Evolutionary conservation across 2,113 vertebrate genomes (phyloP).

Genomic region (Anthoscopus minutus): DNA sequence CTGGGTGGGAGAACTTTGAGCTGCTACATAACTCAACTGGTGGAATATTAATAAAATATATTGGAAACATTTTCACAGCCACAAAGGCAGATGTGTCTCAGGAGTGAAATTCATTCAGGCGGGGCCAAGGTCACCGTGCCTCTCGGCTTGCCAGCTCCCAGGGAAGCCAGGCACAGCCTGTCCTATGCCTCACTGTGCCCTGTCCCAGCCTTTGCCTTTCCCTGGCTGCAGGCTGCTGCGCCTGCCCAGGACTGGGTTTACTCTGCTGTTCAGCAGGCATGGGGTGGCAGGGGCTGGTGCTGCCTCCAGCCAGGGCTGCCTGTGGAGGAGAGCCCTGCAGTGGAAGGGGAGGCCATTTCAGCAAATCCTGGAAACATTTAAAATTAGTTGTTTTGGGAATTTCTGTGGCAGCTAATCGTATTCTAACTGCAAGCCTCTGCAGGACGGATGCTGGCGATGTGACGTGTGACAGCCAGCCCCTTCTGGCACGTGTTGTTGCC

Average conservation of each 20-base stretch:
- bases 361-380: not conserved
- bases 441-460: rapidly evolving
- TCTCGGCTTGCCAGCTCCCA: not conserved
- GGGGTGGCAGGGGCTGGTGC: rapidly evolving
- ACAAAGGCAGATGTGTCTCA: not conserved
- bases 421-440: not conserved
- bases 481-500: not conserved
- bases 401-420: not conserved
- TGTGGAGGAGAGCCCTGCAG: rapidly evolving
- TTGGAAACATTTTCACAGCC: not conserved
- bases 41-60: not conserved
- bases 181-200: not conserved
- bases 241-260: rapidly evolving
- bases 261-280: rapidly evolving
- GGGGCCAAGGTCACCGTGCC: rapidly evolving
- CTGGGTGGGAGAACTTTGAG: not conserved
- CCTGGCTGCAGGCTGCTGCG: rapidly evolving
- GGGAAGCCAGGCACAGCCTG: not conserved
- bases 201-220: not conserved
- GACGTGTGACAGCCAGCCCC: not conserved
- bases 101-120: not conserved
- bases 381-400: not conserved
- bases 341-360: rapidly evolving
- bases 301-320: not conserved
- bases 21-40: not conserved